phyloP scores from a whole-genome alignment of 2,113 vertebrate genomes.

The Daphoenositta chrysoptera region DNA sequence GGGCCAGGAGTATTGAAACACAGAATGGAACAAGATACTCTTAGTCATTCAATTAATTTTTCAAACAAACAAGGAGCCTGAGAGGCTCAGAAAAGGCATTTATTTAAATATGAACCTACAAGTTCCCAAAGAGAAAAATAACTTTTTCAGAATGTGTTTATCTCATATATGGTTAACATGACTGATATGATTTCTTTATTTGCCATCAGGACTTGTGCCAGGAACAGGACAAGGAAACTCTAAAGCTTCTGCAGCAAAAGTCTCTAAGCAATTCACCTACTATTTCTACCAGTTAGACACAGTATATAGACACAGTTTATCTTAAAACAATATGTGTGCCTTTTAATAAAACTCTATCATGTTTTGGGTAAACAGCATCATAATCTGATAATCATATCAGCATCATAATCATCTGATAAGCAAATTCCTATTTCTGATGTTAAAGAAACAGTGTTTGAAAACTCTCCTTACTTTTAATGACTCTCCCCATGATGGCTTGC shows the following conservation, averaged over 20 bases:
- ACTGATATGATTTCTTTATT: background rate
- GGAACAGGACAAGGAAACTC: background rate
- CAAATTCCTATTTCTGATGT: background rate
- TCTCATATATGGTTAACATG: background rate
- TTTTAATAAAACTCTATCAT: background rate
- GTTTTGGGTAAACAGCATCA: background rate
- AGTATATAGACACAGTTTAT: background rate
- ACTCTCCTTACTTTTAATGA: slow-evolving; percentile 73
- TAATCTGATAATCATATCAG: background rate
- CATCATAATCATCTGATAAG: background rate
- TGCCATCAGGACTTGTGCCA: background rate
- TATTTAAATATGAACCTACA: background rate
- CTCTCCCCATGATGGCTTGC: slow-evolving; percentile 77
- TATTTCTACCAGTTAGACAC: background rate
- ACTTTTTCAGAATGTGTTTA: background rate
- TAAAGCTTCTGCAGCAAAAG: background rate
- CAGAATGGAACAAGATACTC: background rate
- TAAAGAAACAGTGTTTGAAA: background rate
- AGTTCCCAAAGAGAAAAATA: background rate
- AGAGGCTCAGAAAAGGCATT: background rate
- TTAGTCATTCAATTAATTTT: background rate
- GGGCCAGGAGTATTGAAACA: background rate
- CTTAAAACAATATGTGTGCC: background rate
- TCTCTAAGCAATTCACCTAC: background rate
- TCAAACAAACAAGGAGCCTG: background rate